Base-by-base conservation (phyloP, 2,113 vertebrate species). In the Chauna torquata region DNA sequence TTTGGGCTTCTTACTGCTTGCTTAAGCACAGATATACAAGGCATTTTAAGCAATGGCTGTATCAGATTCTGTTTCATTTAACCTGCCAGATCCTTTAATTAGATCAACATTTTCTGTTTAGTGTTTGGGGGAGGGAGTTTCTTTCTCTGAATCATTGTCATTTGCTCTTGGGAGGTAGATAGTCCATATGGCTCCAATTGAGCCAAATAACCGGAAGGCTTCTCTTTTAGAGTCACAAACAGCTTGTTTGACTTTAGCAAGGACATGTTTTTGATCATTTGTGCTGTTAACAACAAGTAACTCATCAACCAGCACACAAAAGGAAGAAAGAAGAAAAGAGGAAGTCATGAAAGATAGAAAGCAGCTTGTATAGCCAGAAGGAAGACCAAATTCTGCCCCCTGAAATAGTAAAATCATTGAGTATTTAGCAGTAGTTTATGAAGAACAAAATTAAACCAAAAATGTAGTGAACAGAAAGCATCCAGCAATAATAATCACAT, bases 201-300 rank as follows among this genome's bases (percentile, higher is more conserved):
- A 88, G 86, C 88, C 94, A 97, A 97, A 94, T 92, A 88, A 90
- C 64, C 89, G 83, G 47, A 80, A 91, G 77, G 77, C 3, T 83
- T 86, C 80, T 93, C 95, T 86, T 96, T 89, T 96, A 77, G 86
- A 94, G 64, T 95, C 86, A 92, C 91, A 92, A 92, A 95, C 75
- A 86, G 70, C 88, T 94, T 95, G 42, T 93, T 97, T 65, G 88
- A 95, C 81, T 95, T 96, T 94, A 92, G n/a, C 65, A 97, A 94
- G 90, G 74, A 59, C 68, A 75, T 28, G 68, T 9, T 92, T 90
- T 69, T 91, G 25, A 89, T 93, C 47, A 76, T 40, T 93, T 95
- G 19, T 87, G 40, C 71, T 72, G 76, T 55, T 94, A 92, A 83
- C 68, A 88, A 93, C 64, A 93, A 66, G 82, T 71, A 66, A 62